Base-by-base conservation (phyloP, 2,113 vertebrate genomes). In the Sisor rabdophorus region DNA sequence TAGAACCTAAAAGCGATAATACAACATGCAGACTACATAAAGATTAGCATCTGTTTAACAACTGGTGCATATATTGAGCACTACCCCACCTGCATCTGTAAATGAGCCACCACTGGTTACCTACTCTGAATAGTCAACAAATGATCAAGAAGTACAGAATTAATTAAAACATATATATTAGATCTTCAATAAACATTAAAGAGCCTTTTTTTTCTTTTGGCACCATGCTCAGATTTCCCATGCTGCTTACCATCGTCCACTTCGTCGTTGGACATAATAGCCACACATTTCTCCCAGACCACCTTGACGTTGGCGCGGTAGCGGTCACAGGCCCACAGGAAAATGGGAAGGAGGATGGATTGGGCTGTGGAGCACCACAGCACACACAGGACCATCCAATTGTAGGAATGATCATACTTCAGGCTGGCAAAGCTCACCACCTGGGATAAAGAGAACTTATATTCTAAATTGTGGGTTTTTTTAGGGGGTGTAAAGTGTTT, bases 371-470 rank as follows among this genome's bases (percentile, higher is more conserved):
- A 95, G 88, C 95, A 97, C 95, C 95, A 97, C 24, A 97, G 89
- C 81, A 96, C 91, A 6, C 95, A 95, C 76, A 94, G 81, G 15
- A 93, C 93, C 95, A 97, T 97, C 95, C 95, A 97, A 80, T 89
- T 91, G 2, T 94, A 93, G 1, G 94, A 92, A 68, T 88, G 86
- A 8, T 94, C 92, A 0, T 94, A 94, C 87, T 92, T 93, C 85
- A 97, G 89, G 80, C 95, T 97, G 83, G 94, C 92, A 83, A 96
- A 93, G 83, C 95, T 96, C 86, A 97, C 94, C 90, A 95, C 95
- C 95, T 97, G 87, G 22, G 20, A 54, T 19, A 76, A 47, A 60
- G 54, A 58, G 47, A 28, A 24, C 17, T 48, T 65, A 17, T 12
- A 68, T 16, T 44, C 20, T 44, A 20, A 20, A 30, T 36, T 56